Base-by-base conservation (phyloP, 2,888 invertebrate genomes). In the Pristionchus entomophagus region DNA sequence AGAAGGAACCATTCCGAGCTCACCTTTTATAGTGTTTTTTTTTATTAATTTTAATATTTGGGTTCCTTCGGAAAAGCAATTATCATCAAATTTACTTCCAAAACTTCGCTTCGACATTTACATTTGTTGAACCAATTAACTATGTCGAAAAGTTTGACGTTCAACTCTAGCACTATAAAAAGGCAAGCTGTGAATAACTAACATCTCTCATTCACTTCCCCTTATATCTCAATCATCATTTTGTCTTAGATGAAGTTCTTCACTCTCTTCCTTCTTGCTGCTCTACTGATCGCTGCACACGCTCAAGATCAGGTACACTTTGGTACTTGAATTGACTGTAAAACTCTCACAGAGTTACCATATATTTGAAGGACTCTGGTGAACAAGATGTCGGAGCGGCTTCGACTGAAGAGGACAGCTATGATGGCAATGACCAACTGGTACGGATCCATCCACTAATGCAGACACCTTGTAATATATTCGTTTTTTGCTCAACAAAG, bases 211-310 rank as follows among this genome's bases (percentile, higher is more conserved):
- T 35, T 22, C 38, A 38, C 19, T 38, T 69, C 19, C 29, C 32
- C n/a, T n/a, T n/a, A 5, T 26, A 12, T 4, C 22, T 38, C 32
- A 12, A 59, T 26, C 38, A 22, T 22, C 38, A 6, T 17, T 35
- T 65, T 22, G 22, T 38, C 38, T 12, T 38, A 69, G 65, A 69
- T 69, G 65, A 69, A 69, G 65, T 38, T 69, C 12, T 69, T 69
- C 38, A 38, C 65, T 38, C 22, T 69, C 38, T 38, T 69, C 38
- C 65, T 69, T 19, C 22, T 69, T 22, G 65, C 65, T 38, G 65
- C 35, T 22, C 22, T 69, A 35, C 65, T 69, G 19, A 35, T 69
- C 19, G 65, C 65, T 22, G 65, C 65, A 2, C 38, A 22, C 38
- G 65, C 38, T n/a, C 65, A 69, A 1, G 65, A 69, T 22, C 65